Percentiles rank a stretch among this genome's conserved stretches.
These are phyloP conservation scores for Nautilus pompilius DNA, from an alignment of 1,140 invertebrate species.

Conservation along the genomic window DNA sequence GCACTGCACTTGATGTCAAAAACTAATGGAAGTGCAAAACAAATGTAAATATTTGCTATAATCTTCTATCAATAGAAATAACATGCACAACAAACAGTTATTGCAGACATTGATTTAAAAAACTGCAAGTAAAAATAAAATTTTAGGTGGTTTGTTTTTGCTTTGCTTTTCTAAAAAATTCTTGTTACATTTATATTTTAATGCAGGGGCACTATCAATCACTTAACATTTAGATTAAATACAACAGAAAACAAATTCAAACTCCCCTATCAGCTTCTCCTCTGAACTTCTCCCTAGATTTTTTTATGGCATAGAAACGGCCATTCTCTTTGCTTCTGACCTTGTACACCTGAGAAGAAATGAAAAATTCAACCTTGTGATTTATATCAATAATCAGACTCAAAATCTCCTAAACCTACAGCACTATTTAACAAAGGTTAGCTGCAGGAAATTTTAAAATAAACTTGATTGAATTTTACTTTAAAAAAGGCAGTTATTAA, in stretches of 20 bases:
- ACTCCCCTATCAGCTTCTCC: constrained; percentile 63
- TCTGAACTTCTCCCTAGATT: constrained; percentile 63
- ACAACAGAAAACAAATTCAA: background rate
- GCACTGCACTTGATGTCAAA: no score
- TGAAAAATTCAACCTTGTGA: no score
- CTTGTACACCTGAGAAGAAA: constrained; percentile 59
- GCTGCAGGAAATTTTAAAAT: background rate
- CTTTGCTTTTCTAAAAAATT: no score
- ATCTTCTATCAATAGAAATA: background rate
- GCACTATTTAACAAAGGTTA: background rate
- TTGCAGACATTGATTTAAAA: no score
- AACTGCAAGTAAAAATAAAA: no score
- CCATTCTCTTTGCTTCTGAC: constrained; percentile 67
- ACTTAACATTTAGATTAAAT: background rate
- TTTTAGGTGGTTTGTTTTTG: no score
- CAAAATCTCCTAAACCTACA: no score
- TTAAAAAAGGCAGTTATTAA: background rate
- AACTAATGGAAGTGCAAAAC: no score
- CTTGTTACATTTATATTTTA: background rate
- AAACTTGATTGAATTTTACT: background rate
- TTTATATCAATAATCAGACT: no score
- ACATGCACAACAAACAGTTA: background rate
- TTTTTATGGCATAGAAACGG: constrained; percentile 68
- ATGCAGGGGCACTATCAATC: background rate
- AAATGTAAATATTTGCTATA: no score